phyloP scores from a whole-genome alignment of 1,140 invertebrate genomes.

The Dinothrombium tinctorium region DNA sequence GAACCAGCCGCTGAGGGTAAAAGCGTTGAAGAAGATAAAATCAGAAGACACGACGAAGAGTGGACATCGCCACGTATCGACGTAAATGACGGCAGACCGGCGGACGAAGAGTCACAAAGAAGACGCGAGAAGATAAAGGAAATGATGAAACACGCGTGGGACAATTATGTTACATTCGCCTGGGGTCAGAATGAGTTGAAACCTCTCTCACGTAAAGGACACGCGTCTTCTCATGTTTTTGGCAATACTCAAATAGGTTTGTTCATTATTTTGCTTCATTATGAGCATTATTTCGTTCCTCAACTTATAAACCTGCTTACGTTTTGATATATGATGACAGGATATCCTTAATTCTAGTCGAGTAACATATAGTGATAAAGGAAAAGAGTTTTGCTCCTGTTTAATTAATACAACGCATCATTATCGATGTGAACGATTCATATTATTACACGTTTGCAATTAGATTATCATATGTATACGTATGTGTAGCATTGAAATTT shows the following conservation, averaged over 20 bases:
- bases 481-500: no score
- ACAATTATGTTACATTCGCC: conserved; percentile 28
- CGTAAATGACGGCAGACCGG: conserved; percentile 32
- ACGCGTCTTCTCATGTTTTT: conserved; percentile 81
- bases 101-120: conserved; percentile 31
- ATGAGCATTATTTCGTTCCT: background rate
- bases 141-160: conserved; percentile 62
- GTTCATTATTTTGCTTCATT: background rate
- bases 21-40: background rate
- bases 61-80: background rate
- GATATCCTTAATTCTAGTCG: no score
- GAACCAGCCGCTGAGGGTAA: no score
- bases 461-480: no score
- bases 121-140: conserved; percentile 47
- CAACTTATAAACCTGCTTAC: background rate
- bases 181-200: conserved; percentile 95
- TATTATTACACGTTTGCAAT: no score
- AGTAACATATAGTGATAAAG: no score
- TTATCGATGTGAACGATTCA: no score
- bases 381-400: no score
- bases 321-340: background rate
- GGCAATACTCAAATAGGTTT: conserved; percentile 31
- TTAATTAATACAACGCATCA: no score
- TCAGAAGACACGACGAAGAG: background rate
- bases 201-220: conserved; percentile 68